Conservation (phyloP, 2,113 vertebrate genomes). For the Zapus hudsonius region DNA sequence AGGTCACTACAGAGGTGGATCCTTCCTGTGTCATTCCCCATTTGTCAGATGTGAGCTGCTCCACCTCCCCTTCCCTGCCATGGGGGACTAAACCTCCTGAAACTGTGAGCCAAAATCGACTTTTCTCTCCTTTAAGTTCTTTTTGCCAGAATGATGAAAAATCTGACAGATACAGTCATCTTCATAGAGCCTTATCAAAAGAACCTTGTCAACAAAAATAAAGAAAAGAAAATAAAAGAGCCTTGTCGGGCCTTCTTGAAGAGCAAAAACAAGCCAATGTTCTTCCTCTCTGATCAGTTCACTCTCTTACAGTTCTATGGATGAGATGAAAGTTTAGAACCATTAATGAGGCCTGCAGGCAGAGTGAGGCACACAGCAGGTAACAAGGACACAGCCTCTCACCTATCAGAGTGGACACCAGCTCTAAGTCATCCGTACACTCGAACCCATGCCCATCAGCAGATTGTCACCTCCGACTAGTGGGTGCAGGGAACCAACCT, state of each 20-base stretch:
- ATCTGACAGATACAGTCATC: background rate
- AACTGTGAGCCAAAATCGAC: background rate
- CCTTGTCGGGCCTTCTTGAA: background rate
- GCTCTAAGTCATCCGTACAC: background rate
- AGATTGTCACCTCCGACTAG: background rate
- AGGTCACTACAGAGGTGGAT: too few relatives aligned
- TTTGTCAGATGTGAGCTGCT: background rate
- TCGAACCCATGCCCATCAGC: background rate
- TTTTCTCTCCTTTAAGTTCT: background rate
- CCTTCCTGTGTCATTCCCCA: background rate
- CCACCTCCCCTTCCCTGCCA: background rate
- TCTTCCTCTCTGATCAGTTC: background rate
- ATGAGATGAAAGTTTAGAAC: background rate
- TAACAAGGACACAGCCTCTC: background rate
- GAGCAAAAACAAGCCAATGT: background rate
- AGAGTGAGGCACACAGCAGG: background rate
- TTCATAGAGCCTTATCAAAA: background rate
- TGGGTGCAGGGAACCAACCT: background rate
- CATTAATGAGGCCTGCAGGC: background rate
- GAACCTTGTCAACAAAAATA: too few relatives aligned
- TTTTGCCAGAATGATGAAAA: background rate
- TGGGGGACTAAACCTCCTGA: background rate
- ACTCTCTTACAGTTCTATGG: background rate
- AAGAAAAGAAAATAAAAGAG: background rate
- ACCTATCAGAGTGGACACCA: background rate